Conservation (phyloP, 2,888 invertebrate genomes). For the Exephanes ischioxanthus region DNA sequence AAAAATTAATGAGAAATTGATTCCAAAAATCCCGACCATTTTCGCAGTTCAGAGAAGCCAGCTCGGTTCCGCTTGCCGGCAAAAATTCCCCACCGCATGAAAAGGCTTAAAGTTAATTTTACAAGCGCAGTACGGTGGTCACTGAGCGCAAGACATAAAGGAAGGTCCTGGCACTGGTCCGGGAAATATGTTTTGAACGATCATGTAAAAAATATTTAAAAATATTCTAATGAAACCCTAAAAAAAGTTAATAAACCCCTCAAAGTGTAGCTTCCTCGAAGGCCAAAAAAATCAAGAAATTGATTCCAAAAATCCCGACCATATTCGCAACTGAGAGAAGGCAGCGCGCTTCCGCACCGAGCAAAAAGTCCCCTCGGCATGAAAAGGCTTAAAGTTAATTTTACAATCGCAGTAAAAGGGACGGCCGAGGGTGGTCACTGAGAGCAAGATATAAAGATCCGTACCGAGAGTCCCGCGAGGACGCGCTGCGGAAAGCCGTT, state of each 20-base stretch:
- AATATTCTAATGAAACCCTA: not conserved
- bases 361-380: not conserved
- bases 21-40: not conserved
- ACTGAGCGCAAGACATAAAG: not conserved
- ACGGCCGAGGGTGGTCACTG: slow-evolving; percentile 19
- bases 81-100: no score
- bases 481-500: slow-evolving; percentile 26
- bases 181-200: slow-evolving; percentile 21
- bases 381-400: not conserved
- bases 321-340: not conserved
- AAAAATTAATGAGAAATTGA: not conserved
- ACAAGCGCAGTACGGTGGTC: no score
- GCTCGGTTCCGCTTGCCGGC: no score
- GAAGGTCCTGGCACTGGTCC: slow-evolving; percentile 47
- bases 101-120: no score
- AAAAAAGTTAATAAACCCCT: not conserved
- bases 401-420: not conserved
- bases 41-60: no score
- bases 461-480: slow-evolving; percentile 41
- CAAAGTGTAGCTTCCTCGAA: not conserved
- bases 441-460: slow-evolving; percentile 38
- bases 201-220: slow-evolving; percentile 49
- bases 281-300: not conserved
- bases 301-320: not conserved
- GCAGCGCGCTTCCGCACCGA: no score